Evolutionary conservation across 2,113 vertebrate genomes (phyloP), one percentile per base, ranked within the genome.

Genomic region (Platanista minor): DNA sequence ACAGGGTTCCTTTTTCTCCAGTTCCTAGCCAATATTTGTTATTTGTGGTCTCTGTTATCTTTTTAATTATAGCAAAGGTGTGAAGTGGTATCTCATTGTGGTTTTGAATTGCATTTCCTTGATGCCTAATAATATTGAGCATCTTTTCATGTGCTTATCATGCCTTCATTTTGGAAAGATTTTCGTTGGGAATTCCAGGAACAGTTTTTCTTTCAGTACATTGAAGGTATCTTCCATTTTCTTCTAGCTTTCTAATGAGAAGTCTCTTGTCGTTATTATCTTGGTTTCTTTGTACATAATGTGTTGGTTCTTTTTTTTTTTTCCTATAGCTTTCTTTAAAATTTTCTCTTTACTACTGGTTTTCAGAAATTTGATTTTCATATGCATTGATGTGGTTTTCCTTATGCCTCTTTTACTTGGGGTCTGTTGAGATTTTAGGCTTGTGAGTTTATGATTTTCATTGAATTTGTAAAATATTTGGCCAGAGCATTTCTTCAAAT

Each of bases 321-420:
- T 17, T 1, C 13, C 39, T 54, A 6, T 81, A 87, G 21, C 13
- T 67, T 11, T 41, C 41, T 89, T 93, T 64, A 78, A 52, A 78
- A 62, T 62, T 92, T 83, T n/a, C 86, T 93, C 23, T 74, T 67
- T 80, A 6, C 25, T 66, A 46, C 21, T 92, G 21, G 67, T 36
- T 92, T 95, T 87, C 23, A 91, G 75, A 46, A 87, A 29, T 64
- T 91, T 95, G 83, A 46, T 87, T 78, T 80, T 92, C 33, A 49
- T 83, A 49, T 88, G 33, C 25, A 66, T 87, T 87, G 46, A 39
- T 82, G 7, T 39, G 62, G 67, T 88, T 92, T 87, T 75, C 39
- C 57, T 64, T 75, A 57, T 25, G 14, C 39, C 46, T 41, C 13
- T 78, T 75, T 96, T 84, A n/a, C 41, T 71, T 85, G 54, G 54